Conservation (phyloP, 2,888 invertebrate genomes). For the Endotricha flammealis region DNA sequence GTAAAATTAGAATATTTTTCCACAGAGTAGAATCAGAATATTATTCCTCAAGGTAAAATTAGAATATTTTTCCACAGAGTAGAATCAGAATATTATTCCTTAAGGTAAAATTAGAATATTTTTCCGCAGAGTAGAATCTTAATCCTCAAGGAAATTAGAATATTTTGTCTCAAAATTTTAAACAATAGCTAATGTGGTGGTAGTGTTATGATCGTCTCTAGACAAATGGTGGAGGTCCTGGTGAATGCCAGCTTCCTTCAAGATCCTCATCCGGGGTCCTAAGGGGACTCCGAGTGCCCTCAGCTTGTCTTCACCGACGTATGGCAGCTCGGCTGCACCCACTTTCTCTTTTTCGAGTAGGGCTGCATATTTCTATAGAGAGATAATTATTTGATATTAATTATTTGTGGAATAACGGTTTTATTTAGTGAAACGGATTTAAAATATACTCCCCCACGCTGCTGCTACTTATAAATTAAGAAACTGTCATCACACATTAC, state of each 20-base stretch:
- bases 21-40: too few relatives aligned
- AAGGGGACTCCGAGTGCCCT: slow-evolving; percentile 94
- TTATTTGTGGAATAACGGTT: background rate
- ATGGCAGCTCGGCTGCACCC: slow-evolving; percentile 93
- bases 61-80: too few relatives aligned
- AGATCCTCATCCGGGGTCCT: slow-evolving; percentile 90
- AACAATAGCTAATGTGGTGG: slow-evolving; percentile 81
- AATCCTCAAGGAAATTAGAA: too few relatives aligned
- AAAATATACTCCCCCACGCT: too few relatives aligned
- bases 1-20: too few relatives aligned
- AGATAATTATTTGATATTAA: slow-evolving; percentile 19
- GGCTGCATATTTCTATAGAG: slow-evolving; percentile 89
- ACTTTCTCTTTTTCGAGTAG: slow-evolving; percentile 91
- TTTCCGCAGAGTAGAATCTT: too few relatives aligned
- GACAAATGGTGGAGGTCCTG: slow-evolving; percentile 72
- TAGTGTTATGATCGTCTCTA: slow-evolving; percentile 60
- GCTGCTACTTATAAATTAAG: too few relatives aligned
- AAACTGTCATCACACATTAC: too few relatives aligned
- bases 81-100: too few relatives aligned
- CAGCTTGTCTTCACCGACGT: slow-evolving; percentile 91
- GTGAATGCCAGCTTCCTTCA: slow-evolving; percentile 88
- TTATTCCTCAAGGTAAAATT: too few relatives aligned
- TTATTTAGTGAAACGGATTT: too few relatives aligned
- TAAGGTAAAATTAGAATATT: too few relatives aligned
- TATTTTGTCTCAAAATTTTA: slow-evolving; percentile 38